These are phyloP conservation scores for Rhopilema esculentum DNA, from an alignment of 30 jellyfish, hydroid and myxozoan genomes.

Conservation along the genomic window DNA sequence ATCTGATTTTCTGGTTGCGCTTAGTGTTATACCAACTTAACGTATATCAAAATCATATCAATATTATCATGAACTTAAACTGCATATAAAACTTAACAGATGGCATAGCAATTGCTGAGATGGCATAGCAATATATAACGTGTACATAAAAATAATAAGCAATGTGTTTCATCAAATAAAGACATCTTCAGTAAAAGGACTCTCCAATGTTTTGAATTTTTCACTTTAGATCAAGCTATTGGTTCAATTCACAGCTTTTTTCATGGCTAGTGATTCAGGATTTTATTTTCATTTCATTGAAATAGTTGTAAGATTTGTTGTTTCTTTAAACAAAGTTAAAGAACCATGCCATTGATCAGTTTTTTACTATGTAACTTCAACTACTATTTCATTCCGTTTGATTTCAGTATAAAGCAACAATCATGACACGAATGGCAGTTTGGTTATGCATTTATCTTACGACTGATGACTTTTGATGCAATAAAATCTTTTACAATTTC, in stretches of 20 bases:
- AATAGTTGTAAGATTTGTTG: not conserved
- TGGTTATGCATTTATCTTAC: constrained; percentile 32
- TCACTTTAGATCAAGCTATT: not conserved
- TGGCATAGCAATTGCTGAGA: not conserved
- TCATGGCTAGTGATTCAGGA: not conserved
- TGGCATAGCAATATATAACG: not conserved
- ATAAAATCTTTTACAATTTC: constrained; percentile 12
- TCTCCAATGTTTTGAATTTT: not conserved
- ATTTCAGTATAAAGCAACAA: not conserved
- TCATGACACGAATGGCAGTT: constrained; percentile 43
- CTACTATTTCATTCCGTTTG: not conserved
- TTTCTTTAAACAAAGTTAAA: not conserved
- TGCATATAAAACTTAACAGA: not conserved
- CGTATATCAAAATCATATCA: not conserved
- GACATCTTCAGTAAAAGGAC: not conserved
- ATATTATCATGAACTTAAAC: not conserved
- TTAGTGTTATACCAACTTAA: too few relatives aligned
- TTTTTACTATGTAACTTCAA: not conserved
- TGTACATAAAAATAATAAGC: not conserved
- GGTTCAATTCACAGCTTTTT: not conserved
- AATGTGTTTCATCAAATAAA: not conserved
- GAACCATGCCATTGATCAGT: not conserved
- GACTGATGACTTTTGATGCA: constrained; percentile 30
- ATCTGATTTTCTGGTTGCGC: too few relatives aligned
- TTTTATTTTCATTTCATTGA: too few relatives aligned